Conservation (phyloP, 2,888 invertebrate genomes). For the Mylabris sibirica region DNA sequence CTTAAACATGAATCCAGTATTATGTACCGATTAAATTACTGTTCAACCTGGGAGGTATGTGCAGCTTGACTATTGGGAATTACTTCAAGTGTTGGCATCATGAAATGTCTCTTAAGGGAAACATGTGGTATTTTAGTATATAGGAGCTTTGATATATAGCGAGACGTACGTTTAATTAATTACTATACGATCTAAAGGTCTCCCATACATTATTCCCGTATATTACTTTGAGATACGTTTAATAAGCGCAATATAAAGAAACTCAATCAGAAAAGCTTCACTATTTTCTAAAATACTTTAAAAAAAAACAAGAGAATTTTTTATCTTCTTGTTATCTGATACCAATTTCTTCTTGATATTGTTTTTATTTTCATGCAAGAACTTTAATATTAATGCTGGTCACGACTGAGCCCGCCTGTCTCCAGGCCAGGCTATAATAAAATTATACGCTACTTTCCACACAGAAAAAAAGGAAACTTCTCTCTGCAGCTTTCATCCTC, state of each 20-base stretch:
- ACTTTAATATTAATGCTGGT: slow-evolving; percentile 37
- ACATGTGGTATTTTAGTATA: slow-evolving; percentile 36
- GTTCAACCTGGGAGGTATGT: slow-evolving; percentile 34
- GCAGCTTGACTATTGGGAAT: slow-evolving; percentile 39
- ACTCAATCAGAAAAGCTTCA: not conserved
- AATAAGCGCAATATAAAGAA: slow-evolving; percentile 9
- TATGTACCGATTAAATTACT: slow-evolving; percentile 28
- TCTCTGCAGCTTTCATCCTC: slow-evolving; percentile 21
- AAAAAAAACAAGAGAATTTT: slow-evolving; percentile 16
- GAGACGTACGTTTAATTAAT: slow-evolving; percentile 35
- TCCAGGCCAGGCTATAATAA: slow-evolving; percentile 30
- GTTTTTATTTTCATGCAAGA: slow-evolving; percentile 36
- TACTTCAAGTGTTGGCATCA: slow-evolving; percentile 43
- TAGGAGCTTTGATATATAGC: slow-evolving; percentile 32
- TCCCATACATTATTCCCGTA: slow-evolving; percentile 9
- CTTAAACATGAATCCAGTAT: slow-evolving; percentile 26
- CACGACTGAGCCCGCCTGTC: slow-evolving; percentile 32
- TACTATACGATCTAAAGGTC: slow-evolving; percentile 15
- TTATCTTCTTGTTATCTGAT: slow-evolving; percentile 16
- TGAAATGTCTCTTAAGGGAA: slow-evolving; percentile 41
- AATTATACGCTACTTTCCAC: slow-evolving; percentile 32
- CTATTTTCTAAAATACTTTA: not conserved
- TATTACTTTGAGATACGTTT: slow-evolving; percentile 18
- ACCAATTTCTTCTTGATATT: slow-evolving; percentile 30
- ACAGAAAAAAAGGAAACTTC: slow-evolving; percentile 26